A percentile compares a stretch with the other conserved stretches of the same genome.
These are phyloP conservation scores for Falco naumanni DNA, from an alignment of 2,797 vertebrate genomes.

Conservation along the genomic window DNA sequence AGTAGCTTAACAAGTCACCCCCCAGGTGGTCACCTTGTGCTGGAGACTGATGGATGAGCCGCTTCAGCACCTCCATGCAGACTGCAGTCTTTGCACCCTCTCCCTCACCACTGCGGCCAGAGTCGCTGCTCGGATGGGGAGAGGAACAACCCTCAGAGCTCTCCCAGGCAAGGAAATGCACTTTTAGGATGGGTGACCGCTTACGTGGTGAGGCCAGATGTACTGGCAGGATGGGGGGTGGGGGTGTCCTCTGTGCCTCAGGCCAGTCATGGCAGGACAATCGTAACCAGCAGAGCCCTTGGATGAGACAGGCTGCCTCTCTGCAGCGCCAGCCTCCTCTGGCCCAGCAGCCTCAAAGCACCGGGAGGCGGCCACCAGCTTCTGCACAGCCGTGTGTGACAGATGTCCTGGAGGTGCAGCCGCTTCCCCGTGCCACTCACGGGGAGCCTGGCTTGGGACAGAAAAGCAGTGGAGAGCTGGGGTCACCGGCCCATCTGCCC, in stretches of 20 bases:
- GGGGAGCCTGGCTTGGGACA: neutral
- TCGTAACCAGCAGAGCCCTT: neutral
- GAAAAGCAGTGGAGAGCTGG: neutral
- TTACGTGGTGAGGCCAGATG: neutral
- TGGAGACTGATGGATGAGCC: neutral
- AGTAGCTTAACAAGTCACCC: neutral
- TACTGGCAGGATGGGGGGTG: neutral
- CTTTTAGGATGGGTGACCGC: neutral
- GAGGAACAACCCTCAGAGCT: neutral
- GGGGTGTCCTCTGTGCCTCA: neutral
- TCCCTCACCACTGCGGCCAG: no score
- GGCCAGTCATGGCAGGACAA: neutral
- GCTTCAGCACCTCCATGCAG: no score
- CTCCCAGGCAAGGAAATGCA: neutral
- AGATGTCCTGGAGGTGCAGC: neutral
- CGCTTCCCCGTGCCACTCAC: neutral
- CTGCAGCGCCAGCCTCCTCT: neutral
- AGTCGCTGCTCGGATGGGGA: neutral
- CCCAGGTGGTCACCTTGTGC: neutral
- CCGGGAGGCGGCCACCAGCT: neutral
- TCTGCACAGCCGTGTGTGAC: neutral
- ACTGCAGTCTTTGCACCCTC: no score
- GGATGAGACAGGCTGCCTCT: neutral
- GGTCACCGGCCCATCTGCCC: neutral
- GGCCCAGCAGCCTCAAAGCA: neutral